phyloP scores from a whole-genome alignment of 2,797 vertebrate species.

The Nothura maculosa region DNA sequence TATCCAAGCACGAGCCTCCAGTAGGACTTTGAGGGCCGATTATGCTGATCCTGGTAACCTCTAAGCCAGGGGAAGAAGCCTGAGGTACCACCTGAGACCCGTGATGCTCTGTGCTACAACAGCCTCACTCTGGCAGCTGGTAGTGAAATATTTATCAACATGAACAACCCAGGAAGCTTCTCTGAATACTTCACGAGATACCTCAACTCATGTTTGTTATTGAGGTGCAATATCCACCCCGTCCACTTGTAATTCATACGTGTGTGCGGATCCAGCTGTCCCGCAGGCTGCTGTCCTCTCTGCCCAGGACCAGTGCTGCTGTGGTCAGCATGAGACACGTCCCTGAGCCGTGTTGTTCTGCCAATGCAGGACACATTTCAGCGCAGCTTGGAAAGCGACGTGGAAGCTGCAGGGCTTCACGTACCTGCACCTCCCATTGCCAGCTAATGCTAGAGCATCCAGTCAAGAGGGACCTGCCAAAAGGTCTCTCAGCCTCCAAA shows the following conservation, averaged over 20 bases:
- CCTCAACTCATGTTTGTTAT: neutral
- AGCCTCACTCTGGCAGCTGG: neutral
- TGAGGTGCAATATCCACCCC: neutral
- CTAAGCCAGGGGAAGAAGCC: neutral
- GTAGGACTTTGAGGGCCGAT: neutral
- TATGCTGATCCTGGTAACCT: neutral
- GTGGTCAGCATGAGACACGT: slow-evolving; percentile 50
- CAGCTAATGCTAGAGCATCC: neutral
- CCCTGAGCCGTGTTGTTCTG: slow-evolving; percentile 59
- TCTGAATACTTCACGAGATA: neutral
- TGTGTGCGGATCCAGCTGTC: slow-evolving; percentile 53
- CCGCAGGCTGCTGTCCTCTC: neutral
- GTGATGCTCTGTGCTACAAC: neutral
- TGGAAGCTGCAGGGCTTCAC: slow-evolving; percentile 34
- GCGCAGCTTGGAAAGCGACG: slow-evolving; percentile 45
- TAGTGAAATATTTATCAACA: rapidly evolving
- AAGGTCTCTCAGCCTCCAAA: neutral
- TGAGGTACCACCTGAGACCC: neutral
- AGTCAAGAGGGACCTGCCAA: neutral
- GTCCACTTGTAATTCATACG: slow-evolving; percentile 30
- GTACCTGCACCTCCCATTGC: slow-evolving; percentile 29
- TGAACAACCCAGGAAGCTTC: neutral
- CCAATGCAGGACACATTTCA: slow-evolving; percentile 60
- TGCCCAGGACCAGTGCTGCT: slow-evolving; percentile 61
- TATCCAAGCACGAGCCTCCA: rapidly evolving